Evolutionary conservation across 1,140 invertebrate genomes (phyloP), one percentile per base, ranked within the genome.

Genomic region (Sweltsa coloradensis): DNA sequence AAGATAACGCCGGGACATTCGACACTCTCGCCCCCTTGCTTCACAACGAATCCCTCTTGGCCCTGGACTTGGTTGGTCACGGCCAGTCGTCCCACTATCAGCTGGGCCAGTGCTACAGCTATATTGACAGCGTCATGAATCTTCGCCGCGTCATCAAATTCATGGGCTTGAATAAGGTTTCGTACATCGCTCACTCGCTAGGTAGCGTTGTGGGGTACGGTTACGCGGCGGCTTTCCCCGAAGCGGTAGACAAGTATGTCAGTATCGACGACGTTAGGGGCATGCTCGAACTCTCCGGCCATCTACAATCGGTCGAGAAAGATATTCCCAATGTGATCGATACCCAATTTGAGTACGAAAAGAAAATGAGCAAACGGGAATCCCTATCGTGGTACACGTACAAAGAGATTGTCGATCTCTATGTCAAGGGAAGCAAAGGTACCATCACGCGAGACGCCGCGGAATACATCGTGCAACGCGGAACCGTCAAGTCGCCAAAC

Each of bases 141-240:
- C 60, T 85, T 1, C 60, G 72, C 13, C 63, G 69, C 31, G 58
- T 86, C 18, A 68, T 73, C 47, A 68, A 78, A 26, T 66, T 82
- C 52, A 77, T 79, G 53, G 71, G 73, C 47, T 86, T 82, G 81
- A 65, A 75, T 13, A 78, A 78, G 61, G 61, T 85, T 3, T 76
- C 72, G 16, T 62, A 89, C 13, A 57, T 89, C 52, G 86, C 86
- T 1, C 87, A 90, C 61, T 89, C 85, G 0, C 63, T 89, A 22
- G 87, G 87, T 5, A 85, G 85, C 25, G 81, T 78, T 21, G 67
- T 89, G 34, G 78, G 81, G 27, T 88, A 88, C 56, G 69, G 89
- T 60, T 89, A 88, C 59, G 81, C 85, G 0, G 76, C 81, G 1
- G 68, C 76, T 1, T 89, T 71, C 57, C 85, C 86, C 2, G 70